These are phyloP conservation scores for Caerostris extrusa DNA, from an alignment of 1,140 invertebrate genomes.

Conservation along the genomic window DNA sequence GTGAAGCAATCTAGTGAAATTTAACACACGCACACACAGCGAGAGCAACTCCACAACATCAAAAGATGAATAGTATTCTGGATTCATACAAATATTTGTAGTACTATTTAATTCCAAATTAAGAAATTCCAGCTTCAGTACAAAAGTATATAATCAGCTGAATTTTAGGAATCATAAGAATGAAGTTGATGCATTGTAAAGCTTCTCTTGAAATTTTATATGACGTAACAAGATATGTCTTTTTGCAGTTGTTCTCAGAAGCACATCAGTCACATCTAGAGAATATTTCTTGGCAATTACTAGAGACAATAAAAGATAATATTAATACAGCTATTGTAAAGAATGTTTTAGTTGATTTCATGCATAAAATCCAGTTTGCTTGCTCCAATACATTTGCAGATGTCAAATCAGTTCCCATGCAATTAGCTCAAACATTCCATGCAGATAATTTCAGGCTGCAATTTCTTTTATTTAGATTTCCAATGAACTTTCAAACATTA, in stretches of 20 bases:
- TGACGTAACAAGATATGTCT: conserved; percentile 21
- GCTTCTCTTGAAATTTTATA: conserved; percentile 32
- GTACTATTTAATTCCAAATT: not conserved
- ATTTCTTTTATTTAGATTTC: not conserved
- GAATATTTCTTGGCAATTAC: conserved; percentile 67
- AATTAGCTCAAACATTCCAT: conserved; percentile 4
- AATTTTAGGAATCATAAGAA: conserved; percentile 43
- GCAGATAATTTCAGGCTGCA: not conserved
- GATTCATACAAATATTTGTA: not conserved
- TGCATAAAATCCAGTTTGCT: not conserved
- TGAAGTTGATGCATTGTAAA: conserved; percentile 33
- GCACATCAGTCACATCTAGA: conserved; percentile 64
- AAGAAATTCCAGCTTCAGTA: not conserved
- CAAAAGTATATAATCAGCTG: conserved; percentile 39
- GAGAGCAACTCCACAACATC: not conserved
- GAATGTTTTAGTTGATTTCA: conserved; percentile 24
- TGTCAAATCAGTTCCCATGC: conserved; percentile 17
- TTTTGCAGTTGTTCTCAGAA: conserved; percentile 50
- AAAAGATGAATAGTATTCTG: not conserved
- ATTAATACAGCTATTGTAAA: conserved; percentile 30
- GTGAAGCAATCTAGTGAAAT: conserved; percentile 12
- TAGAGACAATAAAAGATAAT: conserved; percentile 52
- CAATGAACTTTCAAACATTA: too few relatives aligned
- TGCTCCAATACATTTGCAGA: not conserved
- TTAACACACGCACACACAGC: not conserved